Evolutionary conservation across 2,888 invertebrate species (phyloP), one percentile per base, ranked within the genome.

Genomic region (Andrena haemorrhoa): DNA sequence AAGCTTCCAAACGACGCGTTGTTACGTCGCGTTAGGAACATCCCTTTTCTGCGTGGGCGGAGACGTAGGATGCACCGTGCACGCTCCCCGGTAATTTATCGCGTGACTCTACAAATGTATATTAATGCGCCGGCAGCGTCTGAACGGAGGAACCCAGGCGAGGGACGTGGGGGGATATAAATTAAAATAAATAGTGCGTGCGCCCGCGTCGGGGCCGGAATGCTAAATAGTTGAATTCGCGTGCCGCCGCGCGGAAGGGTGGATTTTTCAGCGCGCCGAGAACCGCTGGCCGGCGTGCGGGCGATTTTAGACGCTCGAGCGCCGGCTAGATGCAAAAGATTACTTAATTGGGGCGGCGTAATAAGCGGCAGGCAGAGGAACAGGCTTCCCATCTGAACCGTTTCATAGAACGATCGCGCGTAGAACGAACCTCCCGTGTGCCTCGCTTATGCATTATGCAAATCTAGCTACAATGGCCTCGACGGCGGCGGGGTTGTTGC

Each of bases 361-460:
- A 79, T 61, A 71, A 66, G 51, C 64, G 26, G 26, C 35, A 3
- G 31, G 26, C 41, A 29, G 75, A 23, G 64, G 31, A 75, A 72
- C 56, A 63, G 53, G 29, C 49, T 31, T n/a, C 75, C 64, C 56
- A 65, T 61, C 65, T 56, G 63, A 77, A 75, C 47, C 73, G 53
- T 83, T 75, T 72, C 58, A 33, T 58, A 56, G 53, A 68, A 77
- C 75, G 66, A 69, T 68, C 63, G 29, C 51, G 41, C 29, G 16
- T n/a, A 58, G 47, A 72, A 76, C 69, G 60, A 60, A 56, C 41
- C 75, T 60, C 49, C 49, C 64, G 70, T 53, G 68, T 58, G 31
- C 16, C 41, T 65, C 31, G 61, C 63, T 80, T 80, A 61, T 80
- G 72, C 78, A 83, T 86, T 86, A 86, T 86, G 86, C 75, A 86